A percentile compares a stretch with the other conserved stretches of the same genome.
Conservation (phyloP, 2,113 vertebrate genomes). For the Lepisosteus oculatus region DNA sequence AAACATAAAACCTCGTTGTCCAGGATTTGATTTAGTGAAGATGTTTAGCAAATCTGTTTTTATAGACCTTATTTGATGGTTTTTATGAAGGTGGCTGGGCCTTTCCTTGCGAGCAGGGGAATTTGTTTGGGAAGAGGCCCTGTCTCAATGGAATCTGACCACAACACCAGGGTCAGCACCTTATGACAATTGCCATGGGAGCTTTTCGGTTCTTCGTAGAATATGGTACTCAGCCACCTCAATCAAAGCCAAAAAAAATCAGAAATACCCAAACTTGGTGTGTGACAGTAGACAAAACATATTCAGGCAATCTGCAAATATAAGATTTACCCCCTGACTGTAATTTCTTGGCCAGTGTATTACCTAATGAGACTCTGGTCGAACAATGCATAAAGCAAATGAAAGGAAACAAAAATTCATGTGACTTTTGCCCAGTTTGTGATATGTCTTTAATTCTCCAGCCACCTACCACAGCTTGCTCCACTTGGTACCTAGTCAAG, state of each 20-base stretch:
- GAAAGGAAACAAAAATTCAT: constrained; percentile 21
- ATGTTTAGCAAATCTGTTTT: constrained; percentile 46
- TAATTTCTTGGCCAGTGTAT: constrained; percentile 51
- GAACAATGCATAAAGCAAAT: constrained; percentile 47
- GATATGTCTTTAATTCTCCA: constrained; percentile 43
- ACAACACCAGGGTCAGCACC: constrained; percentile 36
- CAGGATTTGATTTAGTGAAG: constrained; percentile 42
- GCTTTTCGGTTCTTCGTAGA: constrained; percentile 35
- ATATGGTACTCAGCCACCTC: constrained; percentile 10
- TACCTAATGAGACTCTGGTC: constrained; percentile 50
- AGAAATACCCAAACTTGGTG: constrained; percentile 25
- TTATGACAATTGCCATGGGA: constrained; percentile 49
- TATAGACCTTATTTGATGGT: constrained; percentile 21
- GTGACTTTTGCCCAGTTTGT: constrained; percentile 47
- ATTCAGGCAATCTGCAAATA: constrained; percentile 39
- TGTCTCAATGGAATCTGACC: constrained; percentile 47
- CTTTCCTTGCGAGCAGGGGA: constrained; percentile 38
- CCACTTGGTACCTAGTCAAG: constrained; percentile 48
- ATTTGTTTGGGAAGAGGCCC: constrained; percentile 46
- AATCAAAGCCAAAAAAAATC: neutral
- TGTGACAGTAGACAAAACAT: constrained; percentile 47
- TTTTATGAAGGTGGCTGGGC: constrained; percentile 26
- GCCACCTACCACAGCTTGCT: constrained; percentile 41
- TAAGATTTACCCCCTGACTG: constrained; percentile 1
- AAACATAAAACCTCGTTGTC: constrained; percentile 15